phyloP scores from a whole-genome alignment of 2,888 invertebrate species.

The Athrips mouffetella region DNA sequence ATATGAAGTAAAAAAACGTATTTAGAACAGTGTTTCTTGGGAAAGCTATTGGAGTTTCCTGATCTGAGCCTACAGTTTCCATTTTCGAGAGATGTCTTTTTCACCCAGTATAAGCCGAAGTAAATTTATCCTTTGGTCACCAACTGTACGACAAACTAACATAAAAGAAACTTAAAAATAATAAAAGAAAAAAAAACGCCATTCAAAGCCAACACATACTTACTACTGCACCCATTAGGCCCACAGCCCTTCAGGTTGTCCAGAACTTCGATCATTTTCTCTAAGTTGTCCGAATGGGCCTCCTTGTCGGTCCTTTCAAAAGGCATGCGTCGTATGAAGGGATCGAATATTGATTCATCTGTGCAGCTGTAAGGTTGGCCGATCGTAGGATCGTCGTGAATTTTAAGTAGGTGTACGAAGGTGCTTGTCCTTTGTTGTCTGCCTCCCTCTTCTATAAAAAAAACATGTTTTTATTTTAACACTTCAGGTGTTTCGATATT shows the following conservation, averaged over 20 bases:
- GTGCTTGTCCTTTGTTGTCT: conserved; percentile 44
- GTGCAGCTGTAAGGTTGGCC: neutral
- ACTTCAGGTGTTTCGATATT: too few species aligned
- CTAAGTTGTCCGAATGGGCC: conserved; percentile 46
- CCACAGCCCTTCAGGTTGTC: conserved; percentile 48
- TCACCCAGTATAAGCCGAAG: neutral
- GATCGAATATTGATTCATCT: conserved; percentile 44
- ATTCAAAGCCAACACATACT: conserved; percentile 24
- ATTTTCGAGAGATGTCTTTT: neutral
- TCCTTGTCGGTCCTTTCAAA: conserved; percentile 33
- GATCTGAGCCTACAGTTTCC: too few species aligned
- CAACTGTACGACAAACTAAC: neutral
- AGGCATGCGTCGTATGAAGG: conserved; percentile 44
- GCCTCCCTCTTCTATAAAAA: too few species aligned
- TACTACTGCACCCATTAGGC: conserved; percentile 46
- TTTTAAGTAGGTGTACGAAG: conserved; percentile 46
- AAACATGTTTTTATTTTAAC: too few species aligned
- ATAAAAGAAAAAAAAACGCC: neutral
- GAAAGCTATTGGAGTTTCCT: too few species aligned
- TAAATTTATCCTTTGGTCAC: neutral
- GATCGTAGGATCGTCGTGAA: conserved; percentile 35
- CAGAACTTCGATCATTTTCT: conserved; percentile 45
- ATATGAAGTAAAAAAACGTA: too few species aligned
- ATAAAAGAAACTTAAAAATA: neutral
- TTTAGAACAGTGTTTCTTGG: too few species aligned